phyloP scores from a whole-genome alignment of 1,140 invertebrate genomes.

The Drosophila nasuta region DNA sequence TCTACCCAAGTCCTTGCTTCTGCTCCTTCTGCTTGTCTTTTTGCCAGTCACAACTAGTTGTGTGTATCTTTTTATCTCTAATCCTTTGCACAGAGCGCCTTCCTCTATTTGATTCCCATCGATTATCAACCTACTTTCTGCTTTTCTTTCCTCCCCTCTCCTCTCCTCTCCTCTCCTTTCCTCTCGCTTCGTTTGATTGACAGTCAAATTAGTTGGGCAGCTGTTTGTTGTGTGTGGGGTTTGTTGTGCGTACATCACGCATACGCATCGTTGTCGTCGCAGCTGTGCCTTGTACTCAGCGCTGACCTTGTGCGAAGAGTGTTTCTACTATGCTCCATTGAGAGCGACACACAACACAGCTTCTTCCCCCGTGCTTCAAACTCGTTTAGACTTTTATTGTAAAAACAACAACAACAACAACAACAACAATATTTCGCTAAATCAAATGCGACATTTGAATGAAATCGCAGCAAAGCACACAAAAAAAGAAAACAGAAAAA shows the following conservation, averaged over 20 bases:
- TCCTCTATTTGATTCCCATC: slow-evolving; percentile 79
- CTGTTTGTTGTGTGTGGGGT: background rate
- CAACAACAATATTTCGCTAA: too few relatives aligned
- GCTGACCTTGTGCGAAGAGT: slow-evolving; percentile 14
- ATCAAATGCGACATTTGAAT: slow-evolving; percentile 55
- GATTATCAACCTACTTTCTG: slow-evolving; percentile 58
- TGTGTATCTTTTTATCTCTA: slow-evolving; percentile 46
- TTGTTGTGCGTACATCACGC: slow-evolving; percentile 20
- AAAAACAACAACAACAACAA: too few relatives aligned
- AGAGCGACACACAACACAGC: too few relatives aligned
- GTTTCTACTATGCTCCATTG: too few relatives aligned
- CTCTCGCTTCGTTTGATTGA: slow-evolving; percentile 70
- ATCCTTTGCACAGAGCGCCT: slow-evolving; percentile 24
- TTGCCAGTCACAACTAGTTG: too few relatives aligned
- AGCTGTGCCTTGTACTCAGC: slow-evolving; percentile 12
- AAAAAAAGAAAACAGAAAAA: background rate
- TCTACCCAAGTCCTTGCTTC: background rate
- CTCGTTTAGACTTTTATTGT: too few relatives aligned
- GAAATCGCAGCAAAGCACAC: slow-evolving; percentile 53
- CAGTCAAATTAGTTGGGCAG: slow-evolving; percentile 73
- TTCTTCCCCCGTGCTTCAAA: too few relatives aligned
- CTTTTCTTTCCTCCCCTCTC: background rate
- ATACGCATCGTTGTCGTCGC: slow-evolving; percentile 28
- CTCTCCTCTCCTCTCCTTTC: slow-evolving; percentile 6
- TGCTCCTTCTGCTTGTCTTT: slow-evolving; percentile 2